Percentiles rank a stretch among this genome's conserved stretches.
Evolutionary conservation across 1,140 invertebrate species (phyloP).

Genomic region (Drosophila nasuta): DNA sequence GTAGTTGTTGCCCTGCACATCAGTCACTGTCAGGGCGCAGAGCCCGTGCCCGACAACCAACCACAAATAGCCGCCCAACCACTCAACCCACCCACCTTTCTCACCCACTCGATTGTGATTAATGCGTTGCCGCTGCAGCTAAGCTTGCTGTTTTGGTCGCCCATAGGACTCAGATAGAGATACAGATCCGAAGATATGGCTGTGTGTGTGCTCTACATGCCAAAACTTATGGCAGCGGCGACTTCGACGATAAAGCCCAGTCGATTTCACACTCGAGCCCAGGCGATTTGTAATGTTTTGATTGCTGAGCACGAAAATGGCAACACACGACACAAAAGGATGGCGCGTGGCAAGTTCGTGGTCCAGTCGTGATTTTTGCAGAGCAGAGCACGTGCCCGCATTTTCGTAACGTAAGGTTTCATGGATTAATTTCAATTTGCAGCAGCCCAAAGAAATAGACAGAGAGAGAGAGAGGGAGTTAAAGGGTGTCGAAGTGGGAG

Average conservation of each 20-base stretch:
- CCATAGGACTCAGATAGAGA: constrained; percentile 40
- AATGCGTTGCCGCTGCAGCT: constrained; percentile 80
- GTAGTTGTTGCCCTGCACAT: constrained; percentile 60
- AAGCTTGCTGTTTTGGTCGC: constrained; percentile 56
- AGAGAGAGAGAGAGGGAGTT: background rate
- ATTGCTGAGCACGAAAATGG: constrained; percentile 54
- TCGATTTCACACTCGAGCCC: constrained; percentile 59
- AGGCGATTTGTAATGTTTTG: constrained; percentile 74
- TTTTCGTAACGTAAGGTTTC: constrained; percentile 78
- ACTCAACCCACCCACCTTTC: constrained; percentile 7
- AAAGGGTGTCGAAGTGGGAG: background rate
- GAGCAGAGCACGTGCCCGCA: constrained; percentile 73
- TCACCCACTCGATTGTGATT: constrained; percentile 65
- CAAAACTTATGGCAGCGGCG: constrained; percentile 65
- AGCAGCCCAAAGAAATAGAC: constrained; percentile 5
- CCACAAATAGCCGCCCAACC: constrained; percentile 63
- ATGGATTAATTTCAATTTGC: constrained; percentile 84
- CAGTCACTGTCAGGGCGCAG: constrained; percentile 78
- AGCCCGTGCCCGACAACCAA: constrained; percentile 54
- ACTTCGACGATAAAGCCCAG: constrained; percentile 57
- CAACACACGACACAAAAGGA: constrained; percentile 9
- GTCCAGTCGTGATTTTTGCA: constrained; percentile 48
- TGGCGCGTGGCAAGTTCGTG: constrained; percentile 46
- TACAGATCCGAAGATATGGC: constrained; percentile 65
- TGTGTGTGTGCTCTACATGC: constrained; percentile 44